phyloP scores from a whole-genome alignment of 2,797 vertebrate species.

The Adrianichthys oophorus region DNA sequence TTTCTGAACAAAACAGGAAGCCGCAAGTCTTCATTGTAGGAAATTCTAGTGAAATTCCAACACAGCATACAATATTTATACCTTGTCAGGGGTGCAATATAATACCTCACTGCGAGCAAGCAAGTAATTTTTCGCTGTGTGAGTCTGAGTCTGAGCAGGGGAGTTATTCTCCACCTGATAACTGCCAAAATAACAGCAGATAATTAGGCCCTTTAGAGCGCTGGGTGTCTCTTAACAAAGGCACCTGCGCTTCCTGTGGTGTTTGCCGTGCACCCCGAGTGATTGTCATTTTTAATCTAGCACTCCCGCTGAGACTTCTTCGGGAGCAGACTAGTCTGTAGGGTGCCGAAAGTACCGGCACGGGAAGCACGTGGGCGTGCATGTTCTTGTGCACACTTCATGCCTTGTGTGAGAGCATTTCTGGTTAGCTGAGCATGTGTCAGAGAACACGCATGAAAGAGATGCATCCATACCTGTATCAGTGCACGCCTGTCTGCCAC shows the following conservation, averaged over 20 bases:
- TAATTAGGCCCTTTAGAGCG: slow-evolving; percentile 84
- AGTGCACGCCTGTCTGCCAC: background rate
- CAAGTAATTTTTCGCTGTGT: slow-evolving; percentile 79
- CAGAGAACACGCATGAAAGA: slow-evolving; percentile 34
- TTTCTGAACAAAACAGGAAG: slow-evolving; percentile 43
- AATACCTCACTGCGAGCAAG: slow-evolving; percentile 73
- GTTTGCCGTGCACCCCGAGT: slow-evolving; percentile 77
- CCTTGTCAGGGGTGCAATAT: slow-evolving; percentile 69
- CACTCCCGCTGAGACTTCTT: slow-evolving; percentile 73
- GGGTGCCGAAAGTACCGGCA: slow-evolving; percentile 62
- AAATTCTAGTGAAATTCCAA: slow-evolving; percentile 64
- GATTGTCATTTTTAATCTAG: slow-evolving; percentile 85
- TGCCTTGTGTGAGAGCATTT: slow-evolving; percentile 33
- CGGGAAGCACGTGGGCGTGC: slow-evolving; percentile 32
- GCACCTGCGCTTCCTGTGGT: slow-evolving; percentile 84
- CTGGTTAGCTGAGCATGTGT: slow-evolving; percentile 51
- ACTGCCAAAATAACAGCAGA: slow-evolving; percentile 86
- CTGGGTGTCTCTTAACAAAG: slow-evolving; percentile 83
- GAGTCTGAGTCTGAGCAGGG: slow-evolving; percentile 75
- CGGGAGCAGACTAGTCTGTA: slow-evolving; percentile 67
- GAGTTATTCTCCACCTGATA: slow-evolving; percentile 78
- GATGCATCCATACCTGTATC: background rate
- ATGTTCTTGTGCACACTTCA: slow-evolving; percentile 12
- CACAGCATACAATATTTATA: slow-evolving; percentile 72
- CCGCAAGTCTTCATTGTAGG: slow-evolving; percentile 36